These are phyloP conservation scores for Thecophora atra DNA, from an alignment of 2,888 invertebrate genomes.

Conservation along the genomic window DNA sequence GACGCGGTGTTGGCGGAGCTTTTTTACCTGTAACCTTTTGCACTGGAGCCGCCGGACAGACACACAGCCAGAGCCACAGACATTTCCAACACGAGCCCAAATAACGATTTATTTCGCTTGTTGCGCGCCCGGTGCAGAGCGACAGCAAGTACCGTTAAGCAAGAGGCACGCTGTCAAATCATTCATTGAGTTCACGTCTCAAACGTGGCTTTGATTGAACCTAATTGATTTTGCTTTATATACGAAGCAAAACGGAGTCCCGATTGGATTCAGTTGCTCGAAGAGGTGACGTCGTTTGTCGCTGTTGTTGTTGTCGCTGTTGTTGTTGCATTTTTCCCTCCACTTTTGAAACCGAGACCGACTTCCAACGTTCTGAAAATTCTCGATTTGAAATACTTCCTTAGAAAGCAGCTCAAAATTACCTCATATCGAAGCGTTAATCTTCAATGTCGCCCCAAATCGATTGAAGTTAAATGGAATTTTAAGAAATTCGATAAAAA, in stretches of 20 bases:
- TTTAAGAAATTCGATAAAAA: no score
- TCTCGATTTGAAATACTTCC: no score
- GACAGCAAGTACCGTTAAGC: constrained; percentile 46
- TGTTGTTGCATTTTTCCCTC: neutral
- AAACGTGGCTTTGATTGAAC: constrained; percentile 46
- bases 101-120: constrained; percentile 38
- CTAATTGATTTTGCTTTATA: constrained; percentile 45
- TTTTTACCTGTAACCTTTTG: constrained; percentile 62
- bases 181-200: constrained; percentile 44
- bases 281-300: no score
- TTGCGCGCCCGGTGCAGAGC: constrained; percentile 15
- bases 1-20: constrained; percentile 32
- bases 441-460: no score
- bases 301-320: neutral
- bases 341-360: neutral
- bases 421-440: no score
- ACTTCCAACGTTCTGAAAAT: constrained; percentile 1
- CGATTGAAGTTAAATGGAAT: no score
- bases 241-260: neutral
- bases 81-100: constrained; percentile 41
- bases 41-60: constrained; percentile 54
- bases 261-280: no score
- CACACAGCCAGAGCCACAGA: constrained; percentile 34
- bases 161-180: constrained; percentile 49
- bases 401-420: no score